phyloP scores from a whole-genome alignment of 2,113 vertebrate genomes.

The Ardeotis arabs region DNA sequence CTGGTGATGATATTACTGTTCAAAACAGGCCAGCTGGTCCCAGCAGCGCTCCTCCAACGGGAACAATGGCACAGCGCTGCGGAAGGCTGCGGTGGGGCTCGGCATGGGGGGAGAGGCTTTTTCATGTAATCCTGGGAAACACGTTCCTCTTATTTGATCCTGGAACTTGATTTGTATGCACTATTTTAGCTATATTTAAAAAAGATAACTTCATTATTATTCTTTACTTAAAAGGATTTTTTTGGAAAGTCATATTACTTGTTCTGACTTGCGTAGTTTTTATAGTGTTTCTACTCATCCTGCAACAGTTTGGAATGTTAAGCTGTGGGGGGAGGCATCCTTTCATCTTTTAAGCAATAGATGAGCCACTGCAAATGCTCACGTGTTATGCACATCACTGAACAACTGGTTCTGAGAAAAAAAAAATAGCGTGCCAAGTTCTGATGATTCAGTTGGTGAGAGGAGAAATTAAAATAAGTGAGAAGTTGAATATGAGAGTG shows the following conservation, averaged over 20 bases:
- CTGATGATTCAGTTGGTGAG: not conserved
- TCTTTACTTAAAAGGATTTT: not conserved
- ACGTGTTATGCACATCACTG: not conserved
- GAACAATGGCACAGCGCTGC: not conserved
- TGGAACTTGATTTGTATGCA: rapidly evolving
- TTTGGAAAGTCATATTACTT: not conserved
- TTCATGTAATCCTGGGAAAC: not conserved
- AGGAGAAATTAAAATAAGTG: not conserved
- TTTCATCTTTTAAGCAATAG: conserved; percentile 4
- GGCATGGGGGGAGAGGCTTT: not conserved
- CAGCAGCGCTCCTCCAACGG: not conserved
- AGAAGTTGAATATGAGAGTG: not conserved
- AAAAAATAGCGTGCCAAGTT: not conserved
- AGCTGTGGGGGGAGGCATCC: not conserved
- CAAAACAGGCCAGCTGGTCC: not conserved
- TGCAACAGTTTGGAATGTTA: not conserved
- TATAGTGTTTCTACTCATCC: not conserved
- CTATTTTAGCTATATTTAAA: not conserved
- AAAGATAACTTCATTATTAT: rapidly evolving
- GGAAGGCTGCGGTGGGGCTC: not conserved
- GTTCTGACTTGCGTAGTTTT: not conserved
- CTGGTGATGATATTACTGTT: not conserved
- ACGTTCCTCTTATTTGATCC: rapidly evolving
- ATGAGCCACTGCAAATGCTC: not conserved
- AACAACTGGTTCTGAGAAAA: conserved; percentile 7